phyloP scores from a whole-genome alignment of 2,888 invertebrate species.

The Drosophila cyrtoloma region DNA sequence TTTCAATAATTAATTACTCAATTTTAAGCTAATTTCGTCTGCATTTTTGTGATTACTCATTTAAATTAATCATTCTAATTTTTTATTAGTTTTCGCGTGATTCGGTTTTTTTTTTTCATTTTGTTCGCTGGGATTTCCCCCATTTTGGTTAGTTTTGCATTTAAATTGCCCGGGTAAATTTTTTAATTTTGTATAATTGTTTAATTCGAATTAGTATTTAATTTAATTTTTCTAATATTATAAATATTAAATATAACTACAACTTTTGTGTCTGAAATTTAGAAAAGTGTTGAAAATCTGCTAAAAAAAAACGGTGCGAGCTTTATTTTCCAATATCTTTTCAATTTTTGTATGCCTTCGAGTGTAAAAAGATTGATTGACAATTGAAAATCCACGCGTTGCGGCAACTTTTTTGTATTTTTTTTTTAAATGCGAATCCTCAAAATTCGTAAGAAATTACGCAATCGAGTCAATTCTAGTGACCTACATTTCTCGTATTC shows the following conservation, averaged over 20 bases:
- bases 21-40: not conserved
- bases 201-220: not conserved
- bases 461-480: constrained; percentile 66
- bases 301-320: not conserved
- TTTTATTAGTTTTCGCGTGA: not conserved
- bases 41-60: not conserved
- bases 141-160: not conserved
- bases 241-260: not conserved
- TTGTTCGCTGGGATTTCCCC: not conserved
- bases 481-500: constrained; percentile 71
- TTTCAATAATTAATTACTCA: not conserved
- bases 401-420: constrained; percentile 8
- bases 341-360: not conserved
- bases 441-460: constrained; percentile 51
- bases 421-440: constrained; percentile 11
- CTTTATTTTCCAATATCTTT: not conserved
- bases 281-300: not conserved
- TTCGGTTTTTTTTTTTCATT: not conserved
- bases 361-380: not conserved
- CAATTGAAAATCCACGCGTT: constrained; percentile 9
- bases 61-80: not conserved
- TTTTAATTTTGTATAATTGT: not conserved
- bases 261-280: not conserved
- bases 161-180: not conserved
- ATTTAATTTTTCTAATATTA: not conserved